Percentiles rank a stretch among this genome's conserved stretches.
Conservation (phyloP, 2,113 vertebrate species). For the Etheostoma spectabile region DNA sequence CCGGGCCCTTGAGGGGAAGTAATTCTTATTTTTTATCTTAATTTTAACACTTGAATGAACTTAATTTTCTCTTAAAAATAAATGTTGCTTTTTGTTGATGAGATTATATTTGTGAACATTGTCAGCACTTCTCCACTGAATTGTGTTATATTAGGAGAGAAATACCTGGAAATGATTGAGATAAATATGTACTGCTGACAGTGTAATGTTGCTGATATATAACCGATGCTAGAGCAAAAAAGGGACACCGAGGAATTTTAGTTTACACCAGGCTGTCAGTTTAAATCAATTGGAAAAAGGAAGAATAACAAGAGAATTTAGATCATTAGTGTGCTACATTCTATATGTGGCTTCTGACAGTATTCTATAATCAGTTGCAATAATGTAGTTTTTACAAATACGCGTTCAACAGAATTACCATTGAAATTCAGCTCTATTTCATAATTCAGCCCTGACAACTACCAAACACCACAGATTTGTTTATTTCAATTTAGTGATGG, state of each 20-base stretch:
- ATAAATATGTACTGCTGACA: not conserved
- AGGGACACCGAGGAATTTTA: not conserved
- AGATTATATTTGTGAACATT: not conserved
- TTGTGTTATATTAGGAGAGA: not conserved
- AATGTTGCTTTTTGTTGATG: not conserved
- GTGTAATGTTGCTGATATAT: not conserved
- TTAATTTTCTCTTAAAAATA: not conserved
- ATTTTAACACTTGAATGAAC: not conserved
- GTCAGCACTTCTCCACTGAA: not conserved
- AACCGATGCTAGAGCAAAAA: not conserved
- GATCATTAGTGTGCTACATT: no score
- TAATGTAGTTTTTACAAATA: no score
- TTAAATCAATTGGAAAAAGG: not conserved
- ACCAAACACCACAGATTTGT: no score
- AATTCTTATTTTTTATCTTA: not conserved
- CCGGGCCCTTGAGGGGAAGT: slow-evolving; percentile 74
- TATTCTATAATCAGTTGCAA: no score
- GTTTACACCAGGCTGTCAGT: not conserved
- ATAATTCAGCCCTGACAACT: no score
- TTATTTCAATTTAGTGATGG: no score
- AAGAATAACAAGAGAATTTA: no score
- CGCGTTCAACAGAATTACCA: no score
- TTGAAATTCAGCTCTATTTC: no score
- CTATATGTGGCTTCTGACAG: no score
- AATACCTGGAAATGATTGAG: no score